Evolutionary conservation across 2,797 vertebrate species (phyloP), one percentile per base, ranked within the genome.

Genomic region (Leptodactylus fallax): DNA sequence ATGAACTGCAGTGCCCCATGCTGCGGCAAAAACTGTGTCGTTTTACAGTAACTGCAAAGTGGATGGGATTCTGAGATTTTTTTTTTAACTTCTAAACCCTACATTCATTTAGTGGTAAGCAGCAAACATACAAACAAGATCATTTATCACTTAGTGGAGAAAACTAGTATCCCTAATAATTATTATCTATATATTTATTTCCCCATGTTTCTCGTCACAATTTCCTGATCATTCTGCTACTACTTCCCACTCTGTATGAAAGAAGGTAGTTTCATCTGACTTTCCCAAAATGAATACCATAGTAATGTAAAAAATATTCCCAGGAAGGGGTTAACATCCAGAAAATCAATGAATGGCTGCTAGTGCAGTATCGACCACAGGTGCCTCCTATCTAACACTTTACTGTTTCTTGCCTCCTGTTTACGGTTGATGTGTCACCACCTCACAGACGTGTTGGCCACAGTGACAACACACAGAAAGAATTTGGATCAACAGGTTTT

Each of bases 401-500:
- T 63, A 45, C 23, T 25, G 51, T 49, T 67, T 21, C 49, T 55
- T 77, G 56, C 49, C 61, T 71, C 63, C 9, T 85, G 60, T 85
- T 76, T 77, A 53, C 23, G 76, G 47, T 56, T 84, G 36, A 84
- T 47, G 83, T 77, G 78, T 85, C 55, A 53, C 25, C 27, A 56
- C 36, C 63, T 49, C 53, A 11, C 65, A 90, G 89, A 85, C 12
- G 53, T 88, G 83, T 7, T 88, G 71, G 83, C 83, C 79, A 72
- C 83, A 10, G 83, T 86, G 83, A 90, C 83, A 61, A 82, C 89
- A 53, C 74, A 61, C n/a, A 60, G 76, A 76, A 87, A 79, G 60
- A 88, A 88, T 85, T 79, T 72, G 45, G 53, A 79, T 16, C 79
- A 88, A 83, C 83, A 79, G 56, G 72, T 65, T 83, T 79, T 47